Evolutionary conservation across 2,888 invertebrate species (phyloP), one percentile per base, ranked within the genome.

Genomic region (Drosophila nr. medialis): DNA sequence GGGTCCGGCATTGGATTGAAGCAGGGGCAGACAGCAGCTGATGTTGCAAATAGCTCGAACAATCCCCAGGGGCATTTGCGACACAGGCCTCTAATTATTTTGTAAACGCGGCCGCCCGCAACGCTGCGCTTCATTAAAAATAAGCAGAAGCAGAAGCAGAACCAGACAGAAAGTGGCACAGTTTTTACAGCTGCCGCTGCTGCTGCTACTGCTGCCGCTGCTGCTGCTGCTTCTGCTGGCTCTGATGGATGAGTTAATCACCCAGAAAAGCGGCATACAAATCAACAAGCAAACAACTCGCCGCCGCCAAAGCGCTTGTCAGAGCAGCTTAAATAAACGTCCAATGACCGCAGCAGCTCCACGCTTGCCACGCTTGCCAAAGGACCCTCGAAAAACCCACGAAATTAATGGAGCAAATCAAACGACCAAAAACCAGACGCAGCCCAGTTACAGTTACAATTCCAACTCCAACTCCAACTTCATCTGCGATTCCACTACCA

Each of bases 171-270:
- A 29, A 64, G 54, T 54, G n/a, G 56, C 27, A 27, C 30, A 38
- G 51, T 63, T 62, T 77, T 74, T 61, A 40, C 64, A 48, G 42
- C 29, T 69, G 50, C 27, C 27, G 38, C 54, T 53, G 56, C 29
- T 29, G 0, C 29, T 1, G 8, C 30, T 15, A 13, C 15, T 4
- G 18, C 56, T 40, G 55, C 40, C 24, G 50, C 27, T 38, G 40
- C 21, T 29, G 27, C 15, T 3, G 15, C 58, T 38, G 59, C 42
- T 24, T 49, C 27, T 32, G 48, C 54, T 53, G 60, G 51, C 30
- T 45, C 77, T 85, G 90, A 85, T 77, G 89, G 72, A 85, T 85
- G 90, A 86, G 88, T 88, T 85, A 85, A 85, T 85, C 90, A 85
- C 72, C 90, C 90, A 90, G 86, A 88, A 85, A 85, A 85, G 89